Conservation (phyloP, 2,888 invertebrate genomes). For the Coremacera marginata region DNA sequence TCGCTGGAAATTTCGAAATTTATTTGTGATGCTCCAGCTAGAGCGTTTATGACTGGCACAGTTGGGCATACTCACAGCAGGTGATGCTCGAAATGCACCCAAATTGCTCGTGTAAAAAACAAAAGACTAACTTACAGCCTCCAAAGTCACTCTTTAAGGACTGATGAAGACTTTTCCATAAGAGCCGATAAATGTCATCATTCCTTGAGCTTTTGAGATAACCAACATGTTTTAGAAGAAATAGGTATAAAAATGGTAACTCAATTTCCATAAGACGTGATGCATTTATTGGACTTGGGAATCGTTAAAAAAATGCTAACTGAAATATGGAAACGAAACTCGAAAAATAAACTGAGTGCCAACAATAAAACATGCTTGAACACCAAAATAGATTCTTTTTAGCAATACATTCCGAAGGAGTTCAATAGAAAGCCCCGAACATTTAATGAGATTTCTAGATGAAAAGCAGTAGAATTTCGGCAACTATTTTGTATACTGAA, state of each 20-base stretch:
- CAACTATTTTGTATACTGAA: constrained; percentile 35
- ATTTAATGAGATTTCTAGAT: constrained; percentile 37
- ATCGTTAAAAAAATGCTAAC: constrained; percentile 23
- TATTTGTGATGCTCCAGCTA: too few species aligned
- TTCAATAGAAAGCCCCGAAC: constrained; percentile 35
- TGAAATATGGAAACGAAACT: constrained; percentile 7
- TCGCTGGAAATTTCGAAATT: too few species aligned
- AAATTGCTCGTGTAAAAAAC: constrained; percentile 21
- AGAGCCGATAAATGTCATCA: background rate
- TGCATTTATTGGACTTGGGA: background rate
- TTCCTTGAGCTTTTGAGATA: background rate
- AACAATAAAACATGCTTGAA: constrained; percentile 17
- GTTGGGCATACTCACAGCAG: too few species aligned
- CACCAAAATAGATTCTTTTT: background rate
- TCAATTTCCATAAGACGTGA: constrained; percentile 21
- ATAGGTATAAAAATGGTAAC: background rate
- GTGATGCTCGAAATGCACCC: constrained; percentile 12
- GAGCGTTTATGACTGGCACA: background rate
- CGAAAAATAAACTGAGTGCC: constrained; percentile 17
- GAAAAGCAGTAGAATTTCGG: constrained; percentile 33
- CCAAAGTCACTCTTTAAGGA: constrained; percentile 7
- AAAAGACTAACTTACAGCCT: too few species aligned
- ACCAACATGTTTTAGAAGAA: background rate
- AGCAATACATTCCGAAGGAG: constrained; percentile 35
- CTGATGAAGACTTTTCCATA: constrained; percentile 6